Evolutionary conservation across 2,113 vertebrate genomes (phyloP).

Genomic region (Penelope pileata): DNA sequence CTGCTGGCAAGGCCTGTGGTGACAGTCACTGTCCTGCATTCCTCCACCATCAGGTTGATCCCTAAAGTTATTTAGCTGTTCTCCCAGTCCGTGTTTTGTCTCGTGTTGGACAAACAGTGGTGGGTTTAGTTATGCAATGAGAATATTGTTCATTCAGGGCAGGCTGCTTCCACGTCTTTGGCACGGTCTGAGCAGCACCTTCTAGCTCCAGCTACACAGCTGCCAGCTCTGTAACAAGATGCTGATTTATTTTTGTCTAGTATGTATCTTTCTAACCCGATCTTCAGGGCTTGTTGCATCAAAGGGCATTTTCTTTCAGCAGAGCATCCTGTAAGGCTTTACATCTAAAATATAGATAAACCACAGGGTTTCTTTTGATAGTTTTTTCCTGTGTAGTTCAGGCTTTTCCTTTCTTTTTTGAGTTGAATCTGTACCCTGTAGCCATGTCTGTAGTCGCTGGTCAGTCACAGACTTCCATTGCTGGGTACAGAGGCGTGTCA

Average conservation of each 20-base stretch:
- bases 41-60: too few relatives aligned
- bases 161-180: background rate
- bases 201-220: background rate
- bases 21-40: too few relatives aligned
- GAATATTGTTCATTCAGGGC: too few relatives aligned
- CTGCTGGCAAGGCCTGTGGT: too few relatives aligned
- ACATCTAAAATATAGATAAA: background rate
- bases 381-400: background rate
- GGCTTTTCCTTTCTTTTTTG: background rate
- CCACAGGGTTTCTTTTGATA: background rate
- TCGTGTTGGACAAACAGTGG: background rate
- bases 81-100: background rate
- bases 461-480: background rate
- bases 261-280: background rate
- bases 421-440: background rate
- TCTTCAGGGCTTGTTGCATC: background rate
- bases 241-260: background rate
- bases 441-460: accelerated
- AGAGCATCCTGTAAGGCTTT: background rate
- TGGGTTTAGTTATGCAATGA: background rate
- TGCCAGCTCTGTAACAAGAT: background rate
- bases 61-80: background rate
- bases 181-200: background rate
- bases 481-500: background rate
- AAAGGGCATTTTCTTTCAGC: background rate